Evolutionary conservation across 2,113 vertebrate genomes (phyloP).

Genomic region (Dascyllus trimaculatus): DNA sequence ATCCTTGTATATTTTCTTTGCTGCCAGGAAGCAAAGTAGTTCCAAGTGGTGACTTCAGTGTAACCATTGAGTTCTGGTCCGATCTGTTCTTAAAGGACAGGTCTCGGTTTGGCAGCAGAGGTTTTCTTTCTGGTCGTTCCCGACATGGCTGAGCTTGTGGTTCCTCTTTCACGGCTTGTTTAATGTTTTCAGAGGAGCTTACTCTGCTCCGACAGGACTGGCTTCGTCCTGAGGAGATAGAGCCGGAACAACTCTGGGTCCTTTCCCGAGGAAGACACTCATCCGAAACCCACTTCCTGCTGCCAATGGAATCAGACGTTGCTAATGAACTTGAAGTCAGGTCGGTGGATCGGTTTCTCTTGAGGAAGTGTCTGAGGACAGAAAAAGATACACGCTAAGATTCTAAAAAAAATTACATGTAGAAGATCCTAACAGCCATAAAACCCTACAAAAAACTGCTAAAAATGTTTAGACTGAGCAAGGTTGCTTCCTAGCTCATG

Average conservation of each 20-base stretch:
- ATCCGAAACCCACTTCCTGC: conserved; percentile 81
- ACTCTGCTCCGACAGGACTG: conserved; percentile 32
- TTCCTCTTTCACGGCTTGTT: conserved; percentile 38
- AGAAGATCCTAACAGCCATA: too few relatives aligned
- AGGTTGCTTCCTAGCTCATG: neutral
- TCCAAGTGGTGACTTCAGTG: conserved; percentile 55
- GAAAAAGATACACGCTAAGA: neutral
- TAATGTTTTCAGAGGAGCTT: conserved; percentile 69
- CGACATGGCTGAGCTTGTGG: conserved; percentile 33
- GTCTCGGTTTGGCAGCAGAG: conserved; percentile 71
- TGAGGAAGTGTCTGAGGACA: conserved; percentile 84
- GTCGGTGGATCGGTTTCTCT: conserved; percentile 81
- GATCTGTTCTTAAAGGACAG: conserved; percentile 71
- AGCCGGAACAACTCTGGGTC: conserved; percentile 75
- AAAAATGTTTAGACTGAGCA: neutral
- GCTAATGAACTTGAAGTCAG: conserved; percentile 76
- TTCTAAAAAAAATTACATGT: neutral
- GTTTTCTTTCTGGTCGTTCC: conserved; percentile 72
- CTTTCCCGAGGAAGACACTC: conserved; percentile 80
- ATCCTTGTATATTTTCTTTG: conserved; percentile 59
- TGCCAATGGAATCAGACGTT: conserved; percentile 46
- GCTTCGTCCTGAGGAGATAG: conserved; percentile 64
- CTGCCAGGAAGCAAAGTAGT: conserved; percentile 18
- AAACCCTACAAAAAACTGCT: neutral
- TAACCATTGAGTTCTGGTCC: conserved; percentile 33